A percentile compares a stretch with the other conserved stretches of the same genome.
These are phyloP conservation scores for Falcunculus frontatus DNA, from an alignment of 2,113 vertebrate genomes.

Conservation along the genomic window DNA sequence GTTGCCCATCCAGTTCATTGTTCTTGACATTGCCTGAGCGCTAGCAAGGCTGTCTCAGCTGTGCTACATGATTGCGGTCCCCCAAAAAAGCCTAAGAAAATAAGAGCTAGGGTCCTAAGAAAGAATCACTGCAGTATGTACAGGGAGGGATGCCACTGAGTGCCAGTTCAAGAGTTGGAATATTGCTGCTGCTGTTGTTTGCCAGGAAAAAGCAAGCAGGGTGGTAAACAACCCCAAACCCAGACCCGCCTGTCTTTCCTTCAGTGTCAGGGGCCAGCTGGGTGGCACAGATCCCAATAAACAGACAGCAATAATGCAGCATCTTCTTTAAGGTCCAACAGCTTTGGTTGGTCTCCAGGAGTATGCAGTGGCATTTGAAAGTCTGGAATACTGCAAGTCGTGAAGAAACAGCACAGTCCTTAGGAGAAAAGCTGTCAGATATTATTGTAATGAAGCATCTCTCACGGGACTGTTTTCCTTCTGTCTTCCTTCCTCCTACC, in stretches of 20 bases:
- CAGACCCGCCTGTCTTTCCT: neutral
- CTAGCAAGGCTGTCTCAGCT: neutral
- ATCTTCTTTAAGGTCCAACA: neutral
- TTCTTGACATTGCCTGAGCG: neutral
- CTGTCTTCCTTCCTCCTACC: neutral
- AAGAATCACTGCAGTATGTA: neutral
- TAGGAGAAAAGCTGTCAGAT: neutral
- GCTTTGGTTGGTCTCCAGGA: neutral
- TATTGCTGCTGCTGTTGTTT: neutral
- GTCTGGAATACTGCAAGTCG: neutral
- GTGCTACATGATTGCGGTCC: neutral
- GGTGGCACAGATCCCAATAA: neutral
- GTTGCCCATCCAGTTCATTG: neutral
- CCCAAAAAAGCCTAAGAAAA: neutral
- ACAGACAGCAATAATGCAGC: neutral
- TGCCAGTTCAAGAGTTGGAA: neutral
- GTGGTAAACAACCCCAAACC: neutral
- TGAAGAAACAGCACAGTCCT: neutral
- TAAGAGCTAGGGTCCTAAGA: neutral
- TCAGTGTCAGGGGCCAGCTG: neutral
- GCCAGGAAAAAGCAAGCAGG: accelerated
- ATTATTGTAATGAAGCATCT: neutral
- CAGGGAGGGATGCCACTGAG: accelerated
- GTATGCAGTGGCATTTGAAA: neutral
- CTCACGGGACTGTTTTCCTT: neutral